These are phyloP conservation scores for Peromyscus attwateri DNA, from an alignment of 2,797 vertebrate species.

Conservation along the genomic window DNA sequence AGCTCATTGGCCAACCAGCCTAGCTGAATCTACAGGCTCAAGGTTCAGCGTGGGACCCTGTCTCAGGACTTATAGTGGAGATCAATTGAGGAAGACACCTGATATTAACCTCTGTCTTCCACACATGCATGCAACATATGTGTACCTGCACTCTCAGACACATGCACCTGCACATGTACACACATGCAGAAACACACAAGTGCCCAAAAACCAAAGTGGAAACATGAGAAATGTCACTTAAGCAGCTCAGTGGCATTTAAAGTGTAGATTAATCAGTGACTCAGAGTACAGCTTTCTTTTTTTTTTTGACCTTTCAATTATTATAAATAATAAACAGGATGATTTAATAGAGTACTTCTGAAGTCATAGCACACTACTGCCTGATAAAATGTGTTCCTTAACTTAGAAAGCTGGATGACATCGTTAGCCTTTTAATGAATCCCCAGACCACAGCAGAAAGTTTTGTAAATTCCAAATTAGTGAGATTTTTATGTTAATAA, in stretches of 20 bases:
- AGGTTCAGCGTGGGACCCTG: background rate
- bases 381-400: constrained; percentile 60
- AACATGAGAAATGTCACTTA: constrained; percentile 30
- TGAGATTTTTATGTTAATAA: constrained; percentile 71
- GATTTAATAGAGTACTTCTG: constrained; percentile 68
- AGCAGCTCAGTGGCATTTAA: constrained; percentile 16
- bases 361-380: constrained; percentile 34
- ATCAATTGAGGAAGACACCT: background rate
- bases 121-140: background rate
- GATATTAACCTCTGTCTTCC: background rate
- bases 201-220: constrained; percentile 45
- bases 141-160: background rate
- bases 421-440: constrained; percentile 68
- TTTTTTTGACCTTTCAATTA: constrained; percentile 38
- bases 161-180: background rate
- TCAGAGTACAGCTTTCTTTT: background rate
- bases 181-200: background rate
- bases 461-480: constrained; percentile 73
- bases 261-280: constrained; percentile 14
- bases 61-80: background rate
- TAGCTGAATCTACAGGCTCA: background rate
- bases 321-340: constrained; percentile 47
- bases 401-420: background rate
- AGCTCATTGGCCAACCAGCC: background rate
- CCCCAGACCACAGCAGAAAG: constrained; percentile 24